These are phyloP conservation scores for Microchrysa polita DNA, from an alignment of 2,888 invertebrate species.

Conservation along the genomic window DNA sequence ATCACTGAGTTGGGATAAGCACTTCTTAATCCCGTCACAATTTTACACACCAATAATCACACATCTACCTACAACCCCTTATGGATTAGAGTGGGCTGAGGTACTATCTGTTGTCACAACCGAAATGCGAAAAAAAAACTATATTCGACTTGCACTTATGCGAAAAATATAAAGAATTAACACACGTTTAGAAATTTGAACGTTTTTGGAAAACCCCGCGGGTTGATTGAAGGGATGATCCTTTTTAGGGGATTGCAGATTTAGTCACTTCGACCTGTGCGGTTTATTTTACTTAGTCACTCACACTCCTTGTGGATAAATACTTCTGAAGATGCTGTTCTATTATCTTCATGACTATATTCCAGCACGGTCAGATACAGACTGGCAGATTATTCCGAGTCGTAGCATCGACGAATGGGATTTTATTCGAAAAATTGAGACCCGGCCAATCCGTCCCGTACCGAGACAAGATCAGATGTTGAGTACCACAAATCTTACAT, in stretches of 20 bases:
- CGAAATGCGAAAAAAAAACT: neutral
- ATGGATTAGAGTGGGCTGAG: conserved; percentile 18
- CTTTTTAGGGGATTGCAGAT: neutral
- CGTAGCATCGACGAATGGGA: conserved; percentile 52
- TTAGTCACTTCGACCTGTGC: conserved; percentile 5
- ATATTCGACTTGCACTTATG: neutral
- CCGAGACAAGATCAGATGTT: conserved; percentile 22
- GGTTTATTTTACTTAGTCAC: conserved; percentile 7
- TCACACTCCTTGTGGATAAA: conserved; percentile 1
- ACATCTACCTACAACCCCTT: conserved; percentile 29
- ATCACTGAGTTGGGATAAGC: neutral
- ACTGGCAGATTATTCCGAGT: conserved; percentile 57
- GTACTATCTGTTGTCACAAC: neutral
- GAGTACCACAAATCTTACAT: conserved; percentile 32
- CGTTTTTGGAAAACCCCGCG: neutral
- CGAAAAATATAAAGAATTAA: neutral
- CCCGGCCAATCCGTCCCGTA: conserved; percentile 22
- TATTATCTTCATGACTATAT: conserved; percentile 61
- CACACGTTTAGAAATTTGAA: neutral
- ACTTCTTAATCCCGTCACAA: neutral
- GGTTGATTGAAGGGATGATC: neutral
- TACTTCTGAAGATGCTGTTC: conserved; percentile 15
- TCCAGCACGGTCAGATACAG: conserved; percentile 62
- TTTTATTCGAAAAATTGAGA: conserved; percentile 44
- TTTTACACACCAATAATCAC: conserved; percentile 4